Percentiles rank a stretch among this genome's conserved stretches.
phyloP scores from a whole-genome alignment of 2,888 invertebrate genomes.

The Leptura quadrifasciata region DNA sequence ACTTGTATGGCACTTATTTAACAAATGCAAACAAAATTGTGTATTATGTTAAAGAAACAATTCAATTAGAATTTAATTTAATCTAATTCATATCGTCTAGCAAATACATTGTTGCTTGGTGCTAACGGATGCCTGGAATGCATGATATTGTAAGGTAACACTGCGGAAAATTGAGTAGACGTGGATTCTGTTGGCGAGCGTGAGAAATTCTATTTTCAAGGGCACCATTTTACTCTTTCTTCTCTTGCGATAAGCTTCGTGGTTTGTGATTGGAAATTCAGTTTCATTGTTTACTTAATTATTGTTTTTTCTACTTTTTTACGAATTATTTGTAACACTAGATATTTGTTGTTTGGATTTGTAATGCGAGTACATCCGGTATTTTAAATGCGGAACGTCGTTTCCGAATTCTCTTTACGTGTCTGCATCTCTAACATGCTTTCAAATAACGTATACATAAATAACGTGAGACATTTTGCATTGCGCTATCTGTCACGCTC shows the following conservation, averaged over 20 bases:
- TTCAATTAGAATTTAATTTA: too few relatives aligned
- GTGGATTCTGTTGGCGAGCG: background rate
- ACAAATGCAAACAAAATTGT: too few relatives aligned
- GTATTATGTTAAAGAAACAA: too few relatives aligned
- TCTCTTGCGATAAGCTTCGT: too few relatives aligned
- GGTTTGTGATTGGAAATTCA: background rate
- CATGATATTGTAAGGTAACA: background rate
- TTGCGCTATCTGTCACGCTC: background rate
- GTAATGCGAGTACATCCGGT: background rate
- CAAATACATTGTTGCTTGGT: background rate
- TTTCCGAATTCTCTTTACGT: background rate
- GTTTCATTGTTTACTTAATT: background rate
- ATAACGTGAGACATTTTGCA: background rate
- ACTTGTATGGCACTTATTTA: too few relatives aligned
- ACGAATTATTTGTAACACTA: background rate
- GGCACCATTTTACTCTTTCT: too few relatives aligned
- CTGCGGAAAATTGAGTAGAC: background rate
- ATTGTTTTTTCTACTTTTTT: background rate
- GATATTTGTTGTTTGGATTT: background rate
- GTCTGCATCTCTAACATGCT: background rate
- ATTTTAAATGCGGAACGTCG: background rate
- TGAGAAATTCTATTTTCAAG: slow-evolving; percentile 1
- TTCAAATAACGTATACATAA: background rate
- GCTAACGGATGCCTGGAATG: background rate
- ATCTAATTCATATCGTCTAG: too few relatives aligned